A percentile compares a stretch with the other conserved stretches of the same genome.
These are phyloP conservation scores for Tetramorium parvispinum DNA, from an alignment of 1,140 invertebrate species.

Conservation along the genomic window DNA sequence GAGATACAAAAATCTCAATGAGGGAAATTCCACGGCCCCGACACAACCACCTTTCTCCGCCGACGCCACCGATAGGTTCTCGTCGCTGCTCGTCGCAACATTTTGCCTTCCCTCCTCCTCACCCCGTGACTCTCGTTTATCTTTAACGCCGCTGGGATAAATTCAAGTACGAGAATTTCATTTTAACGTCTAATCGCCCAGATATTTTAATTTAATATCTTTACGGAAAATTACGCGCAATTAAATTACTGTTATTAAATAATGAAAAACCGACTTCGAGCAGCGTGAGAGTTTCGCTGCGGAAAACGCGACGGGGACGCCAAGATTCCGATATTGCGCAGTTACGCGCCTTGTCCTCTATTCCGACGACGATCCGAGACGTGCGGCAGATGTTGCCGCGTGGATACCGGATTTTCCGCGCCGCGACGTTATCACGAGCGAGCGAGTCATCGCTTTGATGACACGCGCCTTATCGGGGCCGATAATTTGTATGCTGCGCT, in stretches of 20 bases:
- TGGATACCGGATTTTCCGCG: conserved; percentile 38
- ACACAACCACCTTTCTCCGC: conserved; percentile 37
- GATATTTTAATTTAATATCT: conserved; percentile 49
- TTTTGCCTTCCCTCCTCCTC: neutral
- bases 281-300: neutral
- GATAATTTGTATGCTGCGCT: conserved; percentile 60
- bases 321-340: neutral
- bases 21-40: conserved; percentile 75
- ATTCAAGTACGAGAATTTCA: conserved; percentile 18
- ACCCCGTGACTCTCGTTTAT: neutral
- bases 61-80: conserved; percentile 54
- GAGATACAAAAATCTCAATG: conserved; percentile 65
- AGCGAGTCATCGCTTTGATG: conserved; percentile 49
- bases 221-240: conserved; percentile 10
- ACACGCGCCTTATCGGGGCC: conserved; percentile 50
- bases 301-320: conserved; percentile 46
- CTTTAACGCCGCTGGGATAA: neutral
- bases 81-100: conserved; percentile 47
- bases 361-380: neutral
- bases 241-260: conserved; percentile 31
- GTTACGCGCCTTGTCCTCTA: conserved; percentile 1
- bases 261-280: conserved; percentile 12
- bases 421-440: conserved; percentile 22
- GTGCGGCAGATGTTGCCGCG: conserved; percentile 23
- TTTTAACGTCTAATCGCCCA: conserved; percentile 30